Evolutionary conservation across 2,888 invertebrate species (phyloP), one percentile per base, ranked within the genome.

Genomic region (Adineta ricciae): DNA sequence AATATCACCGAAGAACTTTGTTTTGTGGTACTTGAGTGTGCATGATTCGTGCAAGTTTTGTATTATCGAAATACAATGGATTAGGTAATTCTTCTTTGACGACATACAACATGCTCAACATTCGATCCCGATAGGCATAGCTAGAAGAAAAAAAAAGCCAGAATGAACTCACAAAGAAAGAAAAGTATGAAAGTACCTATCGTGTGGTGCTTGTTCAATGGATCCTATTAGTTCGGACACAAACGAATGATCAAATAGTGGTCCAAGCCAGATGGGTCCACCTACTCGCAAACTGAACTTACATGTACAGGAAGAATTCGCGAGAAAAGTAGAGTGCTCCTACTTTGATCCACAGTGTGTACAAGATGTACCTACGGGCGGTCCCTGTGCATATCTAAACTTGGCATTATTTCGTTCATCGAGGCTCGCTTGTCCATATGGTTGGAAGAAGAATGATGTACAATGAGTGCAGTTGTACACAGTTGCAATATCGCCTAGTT

Each of bases 231-330:
- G 92, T 78, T 93, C 91, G 1, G 92, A 88, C 0, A 97, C 93
- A 91, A 99, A 99, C 0, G 91, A 90, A 83, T 91, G 91, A 88
- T 95, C 93, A 90, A 98, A 96, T 72, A 99, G 92, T 0, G 94
- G 94, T 0, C 93, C 95, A 0, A 94, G 93, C 96, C 97, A 99
- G 87, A 99, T 94, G 0, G 99, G 99, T 1, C 99, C 99, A 46
- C 78, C 84, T 16, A 86, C 38, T 27, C 84, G 84, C n/a, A 86
- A n/a, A 38, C 84, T 84, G 46, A 38, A 56, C 2, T 54, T 24
- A 5, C 9, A 36, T 8, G 24, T n/a, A 5, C 24, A 2, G 38
- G 24, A 73, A 73, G 24, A 73, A 38, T n/a, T 36, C 0, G 7
- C 2, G 7, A 7, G 7, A 27, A 73, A n/a, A 41, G 5, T 24